phyloP scores from a whole-genome alignment of 2,113 vertebrate species.

The Paramormyrops kingsleyae region DNA sequence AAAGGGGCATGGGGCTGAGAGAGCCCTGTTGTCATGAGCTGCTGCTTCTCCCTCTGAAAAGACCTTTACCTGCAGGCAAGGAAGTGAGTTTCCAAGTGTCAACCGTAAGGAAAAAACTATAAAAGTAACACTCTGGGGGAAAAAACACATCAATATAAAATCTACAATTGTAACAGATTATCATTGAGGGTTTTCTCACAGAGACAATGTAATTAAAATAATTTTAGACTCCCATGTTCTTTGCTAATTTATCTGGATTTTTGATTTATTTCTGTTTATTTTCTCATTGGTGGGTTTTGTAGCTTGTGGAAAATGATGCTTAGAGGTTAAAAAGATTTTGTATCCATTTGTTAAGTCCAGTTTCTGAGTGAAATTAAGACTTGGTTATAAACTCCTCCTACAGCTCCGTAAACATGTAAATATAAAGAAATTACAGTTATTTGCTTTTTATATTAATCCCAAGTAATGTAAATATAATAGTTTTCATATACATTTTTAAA shows the following conservation, averaged over 20 bases:
- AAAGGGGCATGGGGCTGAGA: slow-evolving; percentile 1
- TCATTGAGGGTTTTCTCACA: slow-evolving; percentile 50
- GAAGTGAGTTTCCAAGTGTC: background rate
- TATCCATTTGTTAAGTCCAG: slow-evolving; percentile 47
- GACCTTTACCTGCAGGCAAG: background rate
- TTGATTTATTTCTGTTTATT: slow-evolving; percentile 25
- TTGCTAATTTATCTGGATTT: slow-evolving; percentile 45
- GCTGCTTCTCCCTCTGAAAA: background rate
- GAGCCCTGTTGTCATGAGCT: background rate
- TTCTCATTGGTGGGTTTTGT: slow-evolving; percentile 64
- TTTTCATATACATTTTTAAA: slow-evolving; percentile 74
- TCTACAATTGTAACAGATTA: slow-evolving; percentile 52
- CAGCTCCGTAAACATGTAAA: slow-evolving; percentile 58
- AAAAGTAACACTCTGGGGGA: background rate
- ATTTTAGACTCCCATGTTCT: slow-evolving; percentile 37
- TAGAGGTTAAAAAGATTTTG: slow-evolving; percentile 40
- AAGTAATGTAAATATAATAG: slow-evolving; percentile 72
- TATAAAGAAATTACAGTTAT: slow-evolving; percentile 57
- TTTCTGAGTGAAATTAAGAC: slow-evolving; percentile 51
- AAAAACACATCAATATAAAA: slow-evolving; percentile 34
- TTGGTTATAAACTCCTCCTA: slow-evolving; percentile 41
- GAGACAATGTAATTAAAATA: slow-evolving; percentile 49
- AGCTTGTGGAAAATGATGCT: slow-evolving; percentile 60
- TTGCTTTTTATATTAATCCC: slow-evolving; percentile 62
- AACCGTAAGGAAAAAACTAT: background rate